Conservation (phyloP, 2,113 vertebrate species). For the Arenaria interpres region DNA sequence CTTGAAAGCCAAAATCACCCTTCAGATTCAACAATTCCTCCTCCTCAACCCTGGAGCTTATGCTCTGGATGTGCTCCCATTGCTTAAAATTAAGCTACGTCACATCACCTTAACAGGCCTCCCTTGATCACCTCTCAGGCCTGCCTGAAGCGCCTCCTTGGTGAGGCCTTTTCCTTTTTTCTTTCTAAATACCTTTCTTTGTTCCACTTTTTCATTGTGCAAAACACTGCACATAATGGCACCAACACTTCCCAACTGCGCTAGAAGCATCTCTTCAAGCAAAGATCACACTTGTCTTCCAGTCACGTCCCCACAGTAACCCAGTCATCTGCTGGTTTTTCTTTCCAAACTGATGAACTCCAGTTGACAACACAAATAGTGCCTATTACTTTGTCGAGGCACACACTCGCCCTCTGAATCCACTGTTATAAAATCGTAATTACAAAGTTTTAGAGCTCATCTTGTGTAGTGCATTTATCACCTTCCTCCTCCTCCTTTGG, state of each 20-base stretch:
- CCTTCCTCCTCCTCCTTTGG: background rate
- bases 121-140: background rate
- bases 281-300: background rate
- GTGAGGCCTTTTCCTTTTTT: background rate
- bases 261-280: background rate
- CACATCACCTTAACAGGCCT: background rate
- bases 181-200: background rate
- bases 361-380: background rate
- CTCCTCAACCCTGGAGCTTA: background rate
- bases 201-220: background rate
- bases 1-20: background rate
- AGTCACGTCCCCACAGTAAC: background rate
- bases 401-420: background rate
- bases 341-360: background rate
- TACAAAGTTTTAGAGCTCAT: background rate
- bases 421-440: background rate
- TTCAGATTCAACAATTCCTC: background rate
- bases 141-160: background rate
- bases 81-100: background rate
- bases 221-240: background rate
- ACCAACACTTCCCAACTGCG: background rate
- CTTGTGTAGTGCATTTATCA: background rate
- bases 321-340: background rate
- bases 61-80: background rate
- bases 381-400: background rate